Base-by-base conservation (phyloP, 2,888 invertebrate genomes). In the Drosophila nr. perissopoda region DNA sequence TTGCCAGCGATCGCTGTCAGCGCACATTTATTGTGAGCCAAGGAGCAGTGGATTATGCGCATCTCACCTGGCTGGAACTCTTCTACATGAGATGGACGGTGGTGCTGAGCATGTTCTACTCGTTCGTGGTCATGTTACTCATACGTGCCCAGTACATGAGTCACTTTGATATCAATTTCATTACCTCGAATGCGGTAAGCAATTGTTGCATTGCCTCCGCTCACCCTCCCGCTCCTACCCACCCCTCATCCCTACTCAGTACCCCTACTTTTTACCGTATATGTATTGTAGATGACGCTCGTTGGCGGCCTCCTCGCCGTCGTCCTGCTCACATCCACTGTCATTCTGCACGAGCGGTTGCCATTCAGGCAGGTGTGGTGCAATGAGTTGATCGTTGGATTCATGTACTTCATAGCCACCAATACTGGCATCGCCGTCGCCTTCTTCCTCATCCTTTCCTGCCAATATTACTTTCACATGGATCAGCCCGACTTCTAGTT, bases 61-160 rank as follows among this genome's bases (percentile, higher is more conserved):
- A 81, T 53, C 52, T 81, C 4, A 79, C 81, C 38, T 74, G 83
- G 76, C 57, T 79, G 64, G 83, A 85, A 31, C 56, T 83, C 4
- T 70, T 76, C 65, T 82, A 71, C 25, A 75, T 83, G 61, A 85
- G 79, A 48, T 83, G 83, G 85, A 70, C 73, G 0, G 49, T 83
- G 53, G 75, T 85, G 25, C 33, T 83, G 34, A 79, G 81, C 42
- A 61, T 83, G 34, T 58, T 72, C 52, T 83, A 85, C 31, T 56
- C 68, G 13, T 81, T 81, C 49, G 29, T 67, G 2, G 75, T 74
- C 21, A 76, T 85, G 76, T 13, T 82, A 1, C 58, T 83, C 8
- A 70, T 85, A 21, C 74, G 85, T n/a, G 83, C 81, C 31, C 76
- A 85, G 48, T 83, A 76, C 36, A 51, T 83, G 61, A 81, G 68